Base-by-base conservation (phyloP, 2,888 invertebrate species). In the Drosophila cognata region DNA sequence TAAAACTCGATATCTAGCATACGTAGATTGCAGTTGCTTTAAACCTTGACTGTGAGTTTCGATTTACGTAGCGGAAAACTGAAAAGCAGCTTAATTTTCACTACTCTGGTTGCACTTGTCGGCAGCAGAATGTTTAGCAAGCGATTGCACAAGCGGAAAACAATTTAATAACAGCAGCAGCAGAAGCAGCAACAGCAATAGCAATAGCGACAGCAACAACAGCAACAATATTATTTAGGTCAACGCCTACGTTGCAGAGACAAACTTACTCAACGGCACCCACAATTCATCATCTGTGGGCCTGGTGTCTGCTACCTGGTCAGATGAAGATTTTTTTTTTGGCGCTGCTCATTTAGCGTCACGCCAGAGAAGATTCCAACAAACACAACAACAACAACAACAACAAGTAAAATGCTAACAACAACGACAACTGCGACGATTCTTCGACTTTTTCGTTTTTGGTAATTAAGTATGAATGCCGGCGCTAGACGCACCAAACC, bases 381-480 rank as follows among this genome's bases (percentile, higher is more conserved):
- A 58, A 63, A 53, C 62, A 48, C 48, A 57, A 25, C 36, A 48
- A 50, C 71, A 48, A 50, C 71, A 48, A 50, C 48, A 36, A n/a
- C 13, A 58, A 46, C 56, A 57, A 52, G 61, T 29, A 46, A 46
- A 16, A 46, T 25, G 8, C 21, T 25, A 46, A 25, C 46, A 46
- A 58, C 58, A 46, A 58, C 58, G 41, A 62, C 74, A 70, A 73
- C 67, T 52, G 48, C 78, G 57, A 73, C 64, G 56, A 68, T 36
- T 77, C 63, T 72, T 64, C 29, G 62, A 65, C 55, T 55, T 73
- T 76, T 67, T 73, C 60, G 61, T 87, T 79, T 85, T 88, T 83
- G 86, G 88, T 89, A 87, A 88, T 89, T 87, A 87, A 88, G 86
- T 83, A 85, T 85, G 86, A 89, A 83, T 88, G 85, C 80, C 88